phyloP scores from a whole-genome alignment of 2,113 vertebrate genomes.

The Platycercus adscitus region DNA sequence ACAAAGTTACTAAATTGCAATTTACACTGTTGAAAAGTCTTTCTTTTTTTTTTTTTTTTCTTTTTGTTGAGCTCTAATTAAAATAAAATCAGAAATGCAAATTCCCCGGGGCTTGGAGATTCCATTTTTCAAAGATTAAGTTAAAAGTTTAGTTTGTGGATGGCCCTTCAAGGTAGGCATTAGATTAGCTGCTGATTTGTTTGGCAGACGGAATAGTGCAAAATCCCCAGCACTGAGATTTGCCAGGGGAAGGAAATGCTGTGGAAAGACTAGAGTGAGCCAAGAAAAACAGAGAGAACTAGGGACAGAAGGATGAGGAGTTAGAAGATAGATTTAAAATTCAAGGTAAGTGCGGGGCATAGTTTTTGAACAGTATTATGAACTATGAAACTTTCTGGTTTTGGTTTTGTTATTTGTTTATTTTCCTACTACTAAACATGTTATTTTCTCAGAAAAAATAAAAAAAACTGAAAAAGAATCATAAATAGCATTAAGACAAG shows the following conservation, averaged over 20 bases:
- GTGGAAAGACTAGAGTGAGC: not conserved
- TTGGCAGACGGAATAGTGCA: not conserved
- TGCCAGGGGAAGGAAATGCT: not conserved
- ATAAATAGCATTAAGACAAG: not conserved
- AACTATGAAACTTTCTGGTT: not conserved
- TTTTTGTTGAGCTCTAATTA: not conserved
- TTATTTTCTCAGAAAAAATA: not conserved
- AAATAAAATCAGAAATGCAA: not conserved
- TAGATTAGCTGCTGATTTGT: not conserved
- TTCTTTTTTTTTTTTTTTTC: not conserved
- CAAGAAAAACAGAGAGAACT: not conserved
- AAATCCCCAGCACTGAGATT: not conserved
- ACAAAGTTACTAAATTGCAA: not conserved
- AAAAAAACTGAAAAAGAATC: not conserved
- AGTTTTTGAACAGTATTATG: not conserved
- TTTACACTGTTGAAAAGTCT: not conserved
- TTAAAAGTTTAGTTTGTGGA: not conserved
- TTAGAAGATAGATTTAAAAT: not conserved
- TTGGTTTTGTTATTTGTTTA: not conserved
- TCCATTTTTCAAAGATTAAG: not conserved
- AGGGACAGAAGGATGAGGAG: not conserved
- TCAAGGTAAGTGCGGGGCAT: not conserved
- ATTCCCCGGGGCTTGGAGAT: not conserved
- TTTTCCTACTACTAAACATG: not conserved
- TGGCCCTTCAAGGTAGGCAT: not conserved